Base-by-base conservation (phyloP, 2,888 invertebrate genomes). In the Mythimna ferrago region DNA sequence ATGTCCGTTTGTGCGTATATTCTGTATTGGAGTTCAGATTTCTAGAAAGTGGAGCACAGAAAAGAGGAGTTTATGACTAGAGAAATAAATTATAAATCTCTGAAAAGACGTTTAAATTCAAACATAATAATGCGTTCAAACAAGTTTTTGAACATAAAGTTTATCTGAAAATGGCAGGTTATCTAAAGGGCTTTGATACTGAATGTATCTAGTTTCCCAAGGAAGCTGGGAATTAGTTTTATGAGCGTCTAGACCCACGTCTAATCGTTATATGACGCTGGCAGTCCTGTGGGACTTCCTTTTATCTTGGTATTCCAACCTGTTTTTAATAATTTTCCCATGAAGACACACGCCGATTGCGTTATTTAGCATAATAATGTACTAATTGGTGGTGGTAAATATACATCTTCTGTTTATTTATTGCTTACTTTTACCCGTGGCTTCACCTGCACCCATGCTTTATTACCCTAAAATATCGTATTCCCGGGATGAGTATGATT, bases 271-370 rank as follows among this genome's bases (percentile, higher is more conserved):
- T 78, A 83, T 73, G 73, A 71, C 64, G 66, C 66, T 54, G 57
- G 54, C 66, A 79, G 58, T 71, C 81, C 80, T 85, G 71, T 83
- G 75, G 60, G 73, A 85, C 78, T 83, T 80, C 84, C 84, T 84
- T 80, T 81, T 63, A 77, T 66, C 69, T 57, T 41, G 51, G 63
- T 54, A 71, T 67, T 64, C 70, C 66, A 74, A 79, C 77, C 56
- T 21, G 75, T 79, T 65, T 82, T 85, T 65, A 82, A 82, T 71
- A 6, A 79, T 79, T 75, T 83, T 85, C 85, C 83, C 85, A 83
- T 73, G 80, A 81, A 81, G 57, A 56, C 66, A 64, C 63, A 69
- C 53, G 51, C 58, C 7, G 44, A n/a, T 44, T 57, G 48, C 35
- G 61, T 70, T 84, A 58, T 65, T 64, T 76, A 66, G 63, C 66